Conservation (phyloP, 2,888 invertebrate species). For the Cosmopolites sordidus region DNA sequence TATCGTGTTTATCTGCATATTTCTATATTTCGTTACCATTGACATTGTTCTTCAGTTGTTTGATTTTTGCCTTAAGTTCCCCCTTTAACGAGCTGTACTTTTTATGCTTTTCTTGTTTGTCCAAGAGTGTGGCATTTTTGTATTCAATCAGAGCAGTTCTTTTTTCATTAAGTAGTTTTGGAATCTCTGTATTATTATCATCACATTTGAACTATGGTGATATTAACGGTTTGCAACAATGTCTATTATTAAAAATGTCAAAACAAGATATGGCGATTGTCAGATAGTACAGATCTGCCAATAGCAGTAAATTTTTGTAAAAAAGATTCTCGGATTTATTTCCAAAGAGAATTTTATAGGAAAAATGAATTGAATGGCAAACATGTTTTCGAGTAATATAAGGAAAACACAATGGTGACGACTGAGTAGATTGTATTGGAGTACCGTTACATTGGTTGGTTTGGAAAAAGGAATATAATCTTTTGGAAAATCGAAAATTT, state of each 20-base stretch:
- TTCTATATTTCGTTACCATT: too few species aligned
- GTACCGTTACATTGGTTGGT: slow-evolving; percentile 81
- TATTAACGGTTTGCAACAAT: not conserved
- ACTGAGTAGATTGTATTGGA: slow-evolving; percentile 57
- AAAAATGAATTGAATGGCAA: slow-evolving; percentile 17
- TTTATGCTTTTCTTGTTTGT: too few species aligned
- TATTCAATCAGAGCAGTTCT: too few species aligned
- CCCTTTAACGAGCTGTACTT: too few species aligned
- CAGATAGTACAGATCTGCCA: slow-evolving; percentile 25
- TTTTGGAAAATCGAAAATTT: slow-evolving; percentile 53
- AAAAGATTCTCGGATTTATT: slow-evolving; percentile 6
- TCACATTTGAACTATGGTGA: not conserved
- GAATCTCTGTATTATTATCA: too few species aligned
- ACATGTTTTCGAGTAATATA: not conserved
- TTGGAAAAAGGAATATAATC: slow-evolving; percentile 74
- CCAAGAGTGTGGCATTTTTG: too few species aligned
- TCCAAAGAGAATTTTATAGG: slow-evolving; percentile 5
- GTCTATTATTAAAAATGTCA: not conserved
- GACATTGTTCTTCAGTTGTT: too few species aligned
- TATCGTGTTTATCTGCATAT: too few species aligned
- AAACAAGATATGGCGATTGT: slow-evolving; percentile 25
- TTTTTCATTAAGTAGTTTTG: too few species aligned
- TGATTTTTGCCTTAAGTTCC: too few species aligned
- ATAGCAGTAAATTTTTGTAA: slow-evolving; percentile 10
- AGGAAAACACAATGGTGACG: slow-evolving; percentile 50